Conservation (phyloP, 2,888 invertebrate species). For the Cephus spinipes region DNA sequence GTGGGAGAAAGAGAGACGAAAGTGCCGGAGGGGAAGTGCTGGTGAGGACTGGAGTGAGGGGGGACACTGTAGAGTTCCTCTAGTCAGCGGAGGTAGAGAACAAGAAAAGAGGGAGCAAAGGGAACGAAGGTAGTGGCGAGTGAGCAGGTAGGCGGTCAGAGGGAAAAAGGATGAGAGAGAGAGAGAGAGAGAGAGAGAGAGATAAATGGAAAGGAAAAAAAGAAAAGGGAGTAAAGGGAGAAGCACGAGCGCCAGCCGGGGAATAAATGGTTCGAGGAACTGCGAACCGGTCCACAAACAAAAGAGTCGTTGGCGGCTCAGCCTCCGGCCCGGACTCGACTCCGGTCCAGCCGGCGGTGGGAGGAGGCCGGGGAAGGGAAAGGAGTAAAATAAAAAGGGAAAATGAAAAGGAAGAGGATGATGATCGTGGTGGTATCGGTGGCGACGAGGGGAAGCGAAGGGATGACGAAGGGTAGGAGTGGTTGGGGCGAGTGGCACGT, state of each 20-base stretch:
- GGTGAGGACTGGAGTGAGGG: background rate
- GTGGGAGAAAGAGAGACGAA: slow-evolving; percentile 7
- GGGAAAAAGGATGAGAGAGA: slow-evolving; percentile 16
- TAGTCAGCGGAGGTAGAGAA: slow-evolving; percentile 9
- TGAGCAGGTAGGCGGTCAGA: slow-evolving; percentile 20
- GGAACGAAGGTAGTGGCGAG: slow-evolving; percentile 8
- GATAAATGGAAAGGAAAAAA: slow-evolving; percentile 1
- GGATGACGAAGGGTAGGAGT: background rate
- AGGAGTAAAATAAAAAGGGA: background rate
- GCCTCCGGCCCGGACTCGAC: slow-evolving; percentile 16
- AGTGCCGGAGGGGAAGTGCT: background rate
- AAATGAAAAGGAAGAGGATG: background rate
- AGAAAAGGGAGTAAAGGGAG: slow-evolving; percentile 12
- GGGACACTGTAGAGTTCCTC: background rate
- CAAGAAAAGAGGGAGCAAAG: slow-evolving; percentile 9
- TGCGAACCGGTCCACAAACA: slow-evolving; percentile 58
- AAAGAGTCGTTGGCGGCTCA: slow-evolving; percentile 46
- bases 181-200: slow-evolving; percentile 17
- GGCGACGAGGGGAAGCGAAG: slow-evolving; percentile 17
- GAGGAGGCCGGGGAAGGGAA: no score
- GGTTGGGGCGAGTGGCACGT: slow-evolving; percentile 7
- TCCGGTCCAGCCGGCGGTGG: background rate
- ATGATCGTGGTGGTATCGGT: background rate
- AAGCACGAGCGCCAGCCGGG: slow-evolving; percentile 16
- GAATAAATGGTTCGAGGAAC: slow-evolving; percentile 62